These are phyloP conservation scores for Dryomyza anilis DNA, from an alignment of 2,888 invertebrate genomes.

Conservation along the genomic window DNA sequence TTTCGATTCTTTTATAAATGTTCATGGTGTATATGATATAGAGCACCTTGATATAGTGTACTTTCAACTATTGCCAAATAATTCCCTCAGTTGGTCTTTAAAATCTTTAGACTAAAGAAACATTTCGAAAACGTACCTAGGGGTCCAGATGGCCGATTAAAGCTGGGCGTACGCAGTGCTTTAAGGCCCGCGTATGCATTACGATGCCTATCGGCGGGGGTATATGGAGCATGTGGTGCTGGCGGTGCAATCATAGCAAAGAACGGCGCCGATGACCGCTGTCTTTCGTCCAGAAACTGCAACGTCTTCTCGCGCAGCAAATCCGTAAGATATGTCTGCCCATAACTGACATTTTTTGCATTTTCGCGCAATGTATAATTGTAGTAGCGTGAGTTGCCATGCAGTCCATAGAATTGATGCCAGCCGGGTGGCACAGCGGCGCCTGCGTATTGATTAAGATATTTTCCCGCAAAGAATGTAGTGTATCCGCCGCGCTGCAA, in stretches of 20 bases:
- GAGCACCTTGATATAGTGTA: no score
- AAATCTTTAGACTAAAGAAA: not conserved
- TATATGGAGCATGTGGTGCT: constrained; percentile 86
- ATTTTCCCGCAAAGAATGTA: constrained; percentile 94
- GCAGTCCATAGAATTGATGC: constrained; percentile 84
- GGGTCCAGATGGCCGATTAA: constrained; percentile 64
- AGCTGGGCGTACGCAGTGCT: constrained; percentile 72
- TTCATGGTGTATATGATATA: no score
- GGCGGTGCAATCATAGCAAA: constrained; percentile 87
- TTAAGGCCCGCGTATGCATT: constrained; percentile 67
- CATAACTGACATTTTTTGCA: constrained; percentile 70
- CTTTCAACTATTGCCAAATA: no score
- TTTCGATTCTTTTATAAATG: no score
- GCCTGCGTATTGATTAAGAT: constrained; percentile 79
- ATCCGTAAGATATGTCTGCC: constrained; percentile 82
- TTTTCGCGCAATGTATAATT: constrained; percentile 86
- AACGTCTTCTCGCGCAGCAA: constrained; percentile 65
- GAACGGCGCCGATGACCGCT: constrained; percentile 62
- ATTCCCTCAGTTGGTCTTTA: no score
- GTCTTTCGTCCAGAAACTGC: constrained; percentile 39
- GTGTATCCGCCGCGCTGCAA: constrained; percentile 73
- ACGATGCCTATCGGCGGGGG: constrained; percentile 76
- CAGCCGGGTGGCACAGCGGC: constrained; percentile 80
- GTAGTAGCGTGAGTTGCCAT: constrained; percentile 93
- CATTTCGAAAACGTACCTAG: constrained; percentile 38